Base-by-base conservation (phyloP, 2,888 invertebrate genomes). In the Drosophila austrosaltans region DNA sequence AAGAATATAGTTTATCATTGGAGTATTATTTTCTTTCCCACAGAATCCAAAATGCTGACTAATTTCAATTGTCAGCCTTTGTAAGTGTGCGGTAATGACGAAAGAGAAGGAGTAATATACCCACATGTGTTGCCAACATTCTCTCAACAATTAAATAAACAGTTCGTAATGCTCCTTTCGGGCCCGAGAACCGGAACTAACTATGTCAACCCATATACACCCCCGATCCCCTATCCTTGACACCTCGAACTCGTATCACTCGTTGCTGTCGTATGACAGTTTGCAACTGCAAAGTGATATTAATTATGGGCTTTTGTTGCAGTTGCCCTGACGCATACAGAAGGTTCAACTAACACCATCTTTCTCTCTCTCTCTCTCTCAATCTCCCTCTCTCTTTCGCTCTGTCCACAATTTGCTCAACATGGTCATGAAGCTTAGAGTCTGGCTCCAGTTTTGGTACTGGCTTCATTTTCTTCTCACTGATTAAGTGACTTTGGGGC, bases 301-400 rank as follows among this genome's bases (percentile, higher is more conserved):
- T 79, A 79, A 79, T 79, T 83, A 81, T 83, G 84, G 78, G 75
- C 75, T 78, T 78, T 64, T 67, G 75, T 61, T 66, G 84, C 78
- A 76, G 59, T 67, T 63, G 56, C 59, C 40, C 39, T 63, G 53
- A 25, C 66, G 53, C 61, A 10, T 66, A 68, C 39, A 54, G 36
- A 32, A 32, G 39, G 28, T 48, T 25, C 16, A 48, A 48, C 48
- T 48, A 10, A 22, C 4, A 7, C 8, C 48, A 48, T 48, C 48
- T 48, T 10, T 48, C 25, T 48, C 48, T 10, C 4, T 25, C 48
- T 10, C 4, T 25, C 25, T 48, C 48, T 22, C 20, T 20, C 16
- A 6, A 2, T 42, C 22, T 8, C 20, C n/a, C 44, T 48, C 44
- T 22, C 22, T 7, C 22, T 48, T 32, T 36, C 8, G 36, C 42